Base-by-base conservation (phyloP, 2,888 invertebrate species). In the Thymelicus sylvestris region DNA sequence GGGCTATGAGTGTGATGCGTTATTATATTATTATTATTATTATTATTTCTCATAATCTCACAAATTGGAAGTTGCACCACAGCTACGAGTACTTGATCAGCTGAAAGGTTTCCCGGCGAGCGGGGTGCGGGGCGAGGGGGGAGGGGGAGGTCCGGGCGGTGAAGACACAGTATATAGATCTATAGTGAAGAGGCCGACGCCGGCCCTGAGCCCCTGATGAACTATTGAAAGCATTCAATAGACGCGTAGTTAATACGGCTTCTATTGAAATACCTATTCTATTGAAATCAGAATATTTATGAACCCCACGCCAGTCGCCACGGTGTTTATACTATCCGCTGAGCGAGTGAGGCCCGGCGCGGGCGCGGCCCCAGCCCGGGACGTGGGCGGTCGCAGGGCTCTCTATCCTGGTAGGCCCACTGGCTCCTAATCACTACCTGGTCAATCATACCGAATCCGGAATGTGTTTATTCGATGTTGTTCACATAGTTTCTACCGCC, bases 221-320 rank as follows among this genome's bases (percentile, higher is more conserved):
- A 72, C 73, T 71, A 72, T 73, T 73, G 72, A 74, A 69, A 65
- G 67, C 71, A 71, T 66, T 67, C 69, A 68, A 71, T 73, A 65
- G 73, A 61, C 60, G 64, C 24, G 7, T 7, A 60, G 48, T 67
- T 67, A 67, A 48, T 60, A 65, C 64, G 61, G 67, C 67, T 60
- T 60, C 65, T n/a, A 71, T 73, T 71, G 59, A 71, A 70, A 57
- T 47, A n/a, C n/a, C n/a, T n/a, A 70, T 61, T 48, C 67, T 47
- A 61, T 39, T 8, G 64, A 55, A 19, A 71, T 73, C 71, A 61
- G 38, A 31, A 57, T 71, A 61, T 61, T 65, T 50, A 62, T 60
- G 67, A 61, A 48, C 48, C 67, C 57, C 67, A 47, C 31, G 31
- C 31, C 31, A 0, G 19, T n/a, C 31, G 31, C 31, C 31, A 31